These are phyloP conservation scores for Marmota monax DNA, from an alignment of 2,113 vertebrate species.

Conservation along the genomic window DNA sequence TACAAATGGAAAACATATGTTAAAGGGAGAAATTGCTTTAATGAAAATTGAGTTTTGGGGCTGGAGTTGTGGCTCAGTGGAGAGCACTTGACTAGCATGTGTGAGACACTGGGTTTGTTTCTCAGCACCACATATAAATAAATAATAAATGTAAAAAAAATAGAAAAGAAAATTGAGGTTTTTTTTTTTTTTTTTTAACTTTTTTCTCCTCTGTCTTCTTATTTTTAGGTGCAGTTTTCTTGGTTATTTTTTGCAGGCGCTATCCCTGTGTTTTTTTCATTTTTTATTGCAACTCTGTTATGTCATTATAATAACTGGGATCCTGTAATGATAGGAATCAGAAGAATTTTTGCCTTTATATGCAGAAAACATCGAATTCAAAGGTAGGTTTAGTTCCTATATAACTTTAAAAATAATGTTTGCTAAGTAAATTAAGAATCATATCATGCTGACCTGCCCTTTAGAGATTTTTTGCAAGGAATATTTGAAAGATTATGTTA, in stretches of 20 bases:
- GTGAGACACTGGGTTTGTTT: no score
- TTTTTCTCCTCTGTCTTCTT: constrained; percentile 59
- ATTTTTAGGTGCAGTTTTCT: constrained; percentile 94
- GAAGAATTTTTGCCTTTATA: constrained; percentile 95
- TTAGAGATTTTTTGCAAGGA: constrained; percentile 60
- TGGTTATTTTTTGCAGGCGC: constrained; percentile 98
- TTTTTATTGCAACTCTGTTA: constrained; percentile 94
- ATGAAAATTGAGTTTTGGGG: background rate
- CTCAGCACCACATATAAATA: no score
- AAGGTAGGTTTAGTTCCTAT: constrained; percentile 87
- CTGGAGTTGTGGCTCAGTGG: no score
- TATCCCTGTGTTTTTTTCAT: constrained; percentile 96
- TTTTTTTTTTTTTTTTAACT: background rate
- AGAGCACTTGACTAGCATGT: no score
- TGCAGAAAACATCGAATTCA: constrained; percentile 96
- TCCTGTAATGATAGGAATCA: constrained; percentile 96
- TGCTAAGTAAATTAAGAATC: background rate
- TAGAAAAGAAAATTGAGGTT: no score
- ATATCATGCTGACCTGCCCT: background rate
- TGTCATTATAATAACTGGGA: constrained; percentile 99
- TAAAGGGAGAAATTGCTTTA: constrained; percentile 37
- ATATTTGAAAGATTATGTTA: constrained; percentile 53
- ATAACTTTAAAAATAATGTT: constrained; percentile 18
- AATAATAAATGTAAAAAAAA: no score
- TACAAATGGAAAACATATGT: background rate